Evolutionary conservation across 1,140 invertebrate species (phyloP).

Genomic region (Agraylea sexmaculata): DNA sequence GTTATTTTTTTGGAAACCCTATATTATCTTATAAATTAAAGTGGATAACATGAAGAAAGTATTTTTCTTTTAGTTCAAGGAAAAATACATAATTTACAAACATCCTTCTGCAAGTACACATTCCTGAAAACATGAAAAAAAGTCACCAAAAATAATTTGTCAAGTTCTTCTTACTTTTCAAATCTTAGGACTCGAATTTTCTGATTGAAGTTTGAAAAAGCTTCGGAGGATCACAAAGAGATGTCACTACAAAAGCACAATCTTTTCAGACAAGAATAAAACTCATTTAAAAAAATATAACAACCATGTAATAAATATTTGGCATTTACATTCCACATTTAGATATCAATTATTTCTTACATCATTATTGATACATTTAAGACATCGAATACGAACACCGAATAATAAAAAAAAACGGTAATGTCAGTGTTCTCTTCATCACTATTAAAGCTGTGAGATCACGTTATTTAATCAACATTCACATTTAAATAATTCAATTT

Average conservation of each 20-base stretch:
- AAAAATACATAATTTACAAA: too few species aligned
- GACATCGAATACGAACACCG: too few species aligned
- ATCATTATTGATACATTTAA: too few species aligned
- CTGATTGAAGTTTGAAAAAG: too few species aligned
- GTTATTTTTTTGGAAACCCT: too few species aligned
- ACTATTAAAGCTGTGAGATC: conserved; percentile 23
- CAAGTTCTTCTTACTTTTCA: not conserved
- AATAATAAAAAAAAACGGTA: conserved; percentile 9
- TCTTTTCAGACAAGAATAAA: conserved; percentile 15
- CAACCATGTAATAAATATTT: conserved; percentile 23
- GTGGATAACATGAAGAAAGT: too few species aligned
- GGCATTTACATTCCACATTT: conserved; percentile 22
- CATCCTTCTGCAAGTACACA: too few species aligned
- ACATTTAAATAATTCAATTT: conserved; percentile 12
- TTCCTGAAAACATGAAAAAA: not conserved
- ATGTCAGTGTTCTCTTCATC: conserved; percentile 14
- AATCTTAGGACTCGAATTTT: too few species aligned
- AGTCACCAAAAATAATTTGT: not conserved
- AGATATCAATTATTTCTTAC: too few species aligned
- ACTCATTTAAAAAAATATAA: conserved; percentile 20
- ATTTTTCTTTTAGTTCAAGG: too few species aligned
- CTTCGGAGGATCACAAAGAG: conserved; percentile 1
- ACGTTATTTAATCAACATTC: conserved; percentile 17
- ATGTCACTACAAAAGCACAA: conserved; percentile 10
- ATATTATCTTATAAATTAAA: too few species aligned